Evolutionary conservation across 2,797 vertebrate species (phyloP).

Genomic region (Falco peregrinus): DNA sequence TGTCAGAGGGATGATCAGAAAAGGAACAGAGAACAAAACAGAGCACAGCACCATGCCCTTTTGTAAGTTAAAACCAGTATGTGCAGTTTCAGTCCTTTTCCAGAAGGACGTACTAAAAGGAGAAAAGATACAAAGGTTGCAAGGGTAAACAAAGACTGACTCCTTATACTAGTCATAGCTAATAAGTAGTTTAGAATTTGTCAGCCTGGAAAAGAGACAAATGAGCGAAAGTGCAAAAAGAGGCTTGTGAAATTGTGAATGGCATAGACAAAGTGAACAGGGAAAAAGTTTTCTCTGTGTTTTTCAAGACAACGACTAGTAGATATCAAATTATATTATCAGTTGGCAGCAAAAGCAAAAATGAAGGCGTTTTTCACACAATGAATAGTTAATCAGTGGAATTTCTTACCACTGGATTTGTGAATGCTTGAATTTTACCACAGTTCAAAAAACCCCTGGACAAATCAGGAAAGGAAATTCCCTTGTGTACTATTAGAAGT

Average conservation of each 20-base stretch:
- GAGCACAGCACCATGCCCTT: background rate
- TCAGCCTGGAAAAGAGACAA: background rate
- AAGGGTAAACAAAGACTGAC: background rate
- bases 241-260: background rate
- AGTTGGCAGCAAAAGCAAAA: background rate
- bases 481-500: background rate
- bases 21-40: background rate
- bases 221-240: background rate
- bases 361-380: background rate
- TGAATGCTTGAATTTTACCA: background rate
- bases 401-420: background rate
- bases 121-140: background rate
- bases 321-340: background rate
- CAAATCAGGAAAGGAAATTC: background rate
- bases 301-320: background rate
- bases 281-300: background rate
- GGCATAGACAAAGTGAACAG: background rate
- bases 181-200: background rate
- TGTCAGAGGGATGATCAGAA: background rate
- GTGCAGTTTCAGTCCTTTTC: background rate
- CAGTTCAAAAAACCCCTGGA: background rate
- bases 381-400: background rate
- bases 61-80: background rate
- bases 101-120: background rate
- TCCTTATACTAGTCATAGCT: background rate